Conservation (phyloP, 2,113 vertebrate species). For the Zosterops borbonicus region DNA sequence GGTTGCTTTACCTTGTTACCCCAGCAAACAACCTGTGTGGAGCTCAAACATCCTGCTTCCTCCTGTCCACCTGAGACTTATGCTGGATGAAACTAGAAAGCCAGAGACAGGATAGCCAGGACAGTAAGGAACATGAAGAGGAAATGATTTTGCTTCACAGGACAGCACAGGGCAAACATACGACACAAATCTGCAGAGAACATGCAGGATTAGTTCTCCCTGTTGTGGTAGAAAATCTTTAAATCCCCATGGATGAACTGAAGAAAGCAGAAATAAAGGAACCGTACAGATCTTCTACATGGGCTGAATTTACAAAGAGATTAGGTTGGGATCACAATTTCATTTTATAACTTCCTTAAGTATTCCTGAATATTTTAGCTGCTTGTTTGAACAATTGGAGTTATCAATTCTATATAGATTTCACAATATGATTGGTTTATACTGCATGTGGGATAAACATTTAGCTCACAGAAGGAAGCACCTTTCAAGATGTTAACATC, state of each 20-base stretch:
- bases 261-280: background rate
- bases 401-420: background rate
- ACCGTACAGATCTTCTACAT: background rate
- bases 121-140: background rate
- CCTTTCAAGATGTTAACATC: background rate
- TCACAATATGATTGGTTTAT: background rate
- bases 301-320: background rate
- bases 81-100: accelerated
- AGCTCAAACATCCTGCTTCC: background rate
- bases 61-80: background rate
- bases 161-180: background rate
- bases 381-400: background rate
- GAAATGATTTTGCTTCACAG: background rate
- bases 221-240: background rate
- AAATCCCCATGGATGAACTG: background rate
- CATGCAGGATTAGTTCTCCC: background rate
- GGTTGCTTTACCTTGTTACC: background rate
- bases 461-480: background rate
- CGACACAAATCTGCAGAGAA: background rate
- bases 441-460: background rate
- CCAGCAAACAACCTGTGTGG: background rate
- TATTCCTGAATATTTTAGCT: background rate
- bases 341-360: background rate
- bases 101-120: background rate
- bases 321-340: background rate